Conservation (phyloP, 2,797 vertebrate genomes). For the Thalassophryne amazonica region DNA sequence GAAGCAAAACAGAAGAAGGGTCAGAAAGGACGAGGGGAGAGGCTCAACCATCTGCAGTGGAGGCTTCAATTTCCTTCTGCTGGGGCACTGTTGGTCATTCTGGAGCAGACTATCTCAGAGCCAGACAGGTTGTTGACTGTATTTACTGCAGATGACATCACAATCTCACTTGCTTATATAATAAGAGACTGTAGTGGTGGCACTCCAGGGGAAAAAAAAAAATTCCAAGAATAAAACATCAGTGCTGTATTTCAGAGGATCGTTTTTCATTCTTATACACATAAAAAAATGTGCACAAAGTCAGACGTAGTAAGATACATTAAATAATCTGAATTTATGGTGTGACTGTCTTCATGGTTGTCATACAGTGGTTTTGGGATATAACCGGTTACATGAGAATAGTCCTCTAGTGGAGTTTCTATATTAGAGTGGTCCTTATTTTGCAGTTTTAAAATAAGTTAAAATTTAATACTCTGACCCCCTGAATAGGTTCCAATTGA, state of each 20-base stretch:
- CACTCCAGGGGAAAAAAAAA: no score
- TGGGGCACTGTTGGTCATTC: constrained; percentile 38
- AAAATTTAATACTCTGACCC: no score
- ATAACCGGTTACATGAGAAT: constrained; percentile 66
- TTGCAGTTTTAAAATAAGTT: not conserved
- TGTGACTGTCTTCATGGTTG: constrained; percentile 29
- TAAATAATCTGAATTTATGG: constrained; percentile 45
- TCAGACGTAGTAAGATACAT: constrained; percentile 18
- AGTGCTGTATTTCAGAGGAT: constrained; percentile 63
- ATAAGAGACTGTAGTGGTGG: constrained; percentile 69
- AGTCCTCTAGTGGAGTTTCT: constrained; percentile 33
- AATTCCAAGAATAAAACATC: constrained; percentile 54
- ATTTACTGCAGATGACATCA: constrained; percentile 76
- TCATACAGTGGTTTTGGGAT: constrained; percentile 49
- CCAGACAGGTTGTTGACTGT: constrained; percentile 32
- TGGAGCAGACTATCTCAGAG: constrained; percentile 45
- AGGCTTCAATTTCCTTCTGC: constrained; percentile 16
- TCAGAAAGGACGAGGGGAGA: constrained; percentile 3
- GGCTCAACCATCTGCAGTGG: constrained; percentile 7
- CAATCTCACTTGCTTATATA: constrained; percentile 49
- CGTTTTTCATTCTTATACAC: constrained; percentile 33
- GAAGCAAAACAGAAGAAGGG: constrained; percentile 3
- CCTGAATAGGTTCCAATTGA: no score
- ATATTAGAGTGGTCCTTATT: constrained; percentile 25
- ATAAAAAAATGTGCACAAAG: constrained; percentile 19